Conservation (phyloP, 2,113 vertebrate genomes). For the Brienomyrus brachyistius region DNA sequence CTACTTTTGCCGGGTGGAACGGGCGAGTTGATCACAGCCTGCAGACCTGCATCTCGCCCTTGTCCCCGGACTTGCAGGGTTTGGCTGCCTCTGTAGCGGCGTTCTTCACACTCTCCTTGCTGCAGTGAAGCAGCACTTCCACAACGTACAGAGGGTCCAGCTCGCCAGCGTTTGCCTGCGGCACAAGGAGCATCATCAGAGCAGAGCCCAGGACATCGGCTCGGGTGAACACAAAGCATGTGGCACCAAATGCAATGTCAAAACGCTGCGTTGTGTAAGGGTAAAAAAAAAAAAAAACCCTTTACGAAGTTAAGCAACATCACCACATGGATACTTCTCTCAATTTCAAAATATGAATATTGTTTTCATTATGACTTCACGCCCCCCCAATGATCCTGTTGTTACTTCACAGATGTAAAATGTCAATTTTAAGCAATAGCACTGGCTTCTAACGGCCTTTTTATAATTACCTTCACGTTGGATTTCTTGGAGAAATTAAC, state of each 20-base stretch:
- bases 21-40: neutral
- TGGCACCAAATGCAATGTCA: neutral
- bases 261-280: neutral
- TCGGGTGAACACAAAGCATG: neutral
- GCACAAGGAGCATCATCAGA: neutral
- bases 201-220: neutral
- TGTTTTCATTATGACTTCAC: neutral
- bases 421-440: neutral
- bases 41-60: conserved; percentile 91
- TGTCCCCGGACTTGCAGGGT: conserved; percentile 74
- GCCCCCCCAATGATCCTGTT: neutral
- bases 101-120: conserved; percentile 87
- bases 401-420: neutral
- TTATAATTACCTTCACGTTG: conserved; percentile 77
- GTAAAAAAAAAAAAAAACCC: neutral
- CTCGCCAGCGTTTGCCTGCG: conserved; percentile 68
- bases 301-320: neutral
- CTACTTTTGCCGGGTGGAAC: neutral
- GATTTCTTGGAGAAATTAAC: conserved; percentile 96
- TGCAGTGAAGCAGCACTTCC: conserved; percentile 88
- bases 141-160: conserved; percentile 83
- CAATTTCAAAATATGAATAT: neutral
- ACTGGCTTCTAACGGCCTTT: neutral
- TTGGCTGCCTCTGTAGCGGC: conserved; percentile 79
- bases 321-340: neutral